Base-by-base conservation (phyloP, 2,113 vertebrate genomes). In the Ariopsis seemanni region DNA sequence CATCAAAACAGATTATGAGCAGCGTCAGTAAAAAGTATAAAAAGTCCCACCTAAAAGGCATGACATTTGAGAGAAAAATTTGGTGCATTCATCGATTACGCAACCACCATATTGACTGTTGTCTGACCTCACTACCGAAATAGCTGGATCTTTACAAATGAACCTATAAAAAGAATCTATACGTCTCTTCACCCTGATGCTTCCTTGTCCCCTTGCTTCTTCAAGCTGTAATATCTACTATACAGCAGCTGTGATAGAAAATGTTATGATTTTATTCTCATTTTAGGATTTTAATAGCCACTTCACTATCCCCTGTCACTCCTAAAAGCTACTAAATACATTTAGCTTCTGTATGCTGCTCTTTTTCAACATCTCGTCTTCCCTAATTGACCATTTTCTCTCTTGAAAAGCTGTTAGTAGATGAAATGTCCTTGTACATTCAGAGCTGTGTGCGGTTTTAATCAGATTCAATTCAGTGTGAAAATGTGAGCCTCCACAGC, bases 261-360 rank as follows among this genome's bases (percentile, higher is more conserved):
- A 14, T 14, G 4, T 53, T 77, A 15, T 80, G 53, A 58, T 80
- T 80, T 80, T 20, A 5, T 48, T 25, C 57, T 22, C 79, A 22
- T 82, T 60, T 82, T 82, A 58, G 78, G 34, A 25, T n/a, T 82
- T 82, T 82, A 63, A 82, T 82, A 14, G 57, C 30, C 34, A 50
- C 58, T 82, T 62, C 22, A 22, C 27, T 42, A n/a, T 81, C 55
- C 57, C 27, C 20, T 81, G 57, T 60, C 5, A 10, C 57, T 60
- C 57, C 30, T 81, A 81, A 81, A 81, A 81, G 18, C 79, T 81
- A 20, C 34, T 62, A 50, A 63, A 63, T 60, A 82, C 34, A n/a
- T 48, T 82, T 82, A 82, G 27, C 58, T 11, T 50, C 10, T 8
- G 20, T 42, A 10, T 63, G 58, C 57, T 82, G 58, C 80, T 48